phyloP scores from a whole-genome alignment of 1,140 invertebrate genomes.

The Batillaria attramentaria region DNA sequence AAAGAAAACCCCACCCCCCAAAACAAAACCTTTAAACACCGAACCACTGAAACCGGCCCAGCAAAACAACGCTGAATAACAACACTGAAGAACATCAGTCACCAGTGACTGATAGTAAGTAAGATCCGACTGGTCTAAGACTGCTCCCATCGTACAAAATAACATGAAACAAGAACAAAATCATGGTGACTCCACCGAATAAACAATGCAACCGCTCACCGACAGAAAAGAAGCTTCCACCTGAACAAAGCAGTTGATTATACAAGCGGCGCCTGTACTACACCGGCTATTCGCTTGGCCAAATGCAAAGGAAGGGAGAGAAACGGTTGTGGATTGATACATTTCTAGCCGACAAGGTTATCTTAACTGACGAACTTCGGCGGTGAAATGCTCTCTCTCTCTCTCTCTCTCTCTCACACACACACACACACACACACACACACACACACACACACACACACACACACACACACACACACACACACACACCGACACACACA shows the following conservation, averaged over 20 bases:
- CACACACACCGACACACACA: not conserved
- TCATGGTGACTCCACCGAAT: no score
- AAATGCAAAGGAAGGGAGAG: no score
- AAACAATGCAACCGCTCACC: not conserved
- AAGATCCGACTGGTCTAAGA: no score
- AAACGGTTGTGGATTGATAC: not conserved
- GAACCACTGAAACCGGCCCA: no score
- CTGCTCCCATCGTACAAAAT: no score
- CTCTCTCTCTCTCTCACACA: not conserved
- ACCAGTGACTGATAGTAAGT: no score
- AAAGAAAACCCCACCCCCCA: no score
- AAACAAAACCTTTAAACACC: no score
- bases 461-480: not conserved
- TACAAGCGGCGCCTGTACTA: not conserved
- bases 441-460: conserved; percentile 6
- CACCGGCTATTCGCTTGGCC: no score
- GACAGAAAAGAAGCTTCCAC: not conserved
- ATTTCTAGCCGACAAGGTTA: not conserved
- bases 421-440: conserved; percentile 14
- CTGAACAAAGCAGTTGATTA: not conserved
- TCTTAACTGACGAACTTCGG: not conserved
- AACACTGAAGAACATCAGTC: no score
- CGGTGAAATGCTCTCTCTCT: not conserved
- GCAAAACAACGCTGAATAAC: no score
- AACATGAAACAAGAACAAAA: no score